A percentile compares a stretch with the other conserved stretches of the same genome.
Conservation (phyloP, 2,888 invertebrate species). For the Parnassius glacialis region DNA sequence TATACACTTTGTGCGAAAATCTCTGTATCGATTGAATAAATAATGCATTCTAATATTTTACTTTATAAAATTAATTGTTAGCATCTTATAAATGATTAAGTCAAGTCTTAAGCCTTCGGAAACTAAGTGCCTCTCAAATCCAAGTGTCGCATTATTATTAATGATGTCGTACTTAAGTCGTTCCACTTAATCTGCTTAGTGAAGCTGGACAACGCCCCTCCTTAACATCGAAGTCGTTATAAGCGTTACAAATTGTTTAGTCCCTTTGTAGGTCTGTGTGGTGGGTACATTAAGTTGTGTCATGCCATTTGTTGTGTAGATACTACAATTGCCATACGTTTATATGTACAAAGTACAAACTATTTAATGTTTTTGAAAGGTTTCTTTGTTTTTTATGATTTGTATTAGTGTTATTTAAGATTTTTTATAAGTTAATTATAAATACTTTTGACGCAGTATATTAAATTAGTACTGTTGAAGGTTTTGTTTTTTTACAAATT, state of each 20-base stretch:
- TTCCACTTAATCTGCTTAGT: conserved; percentile 55
- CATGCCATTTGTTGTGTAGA: no score
- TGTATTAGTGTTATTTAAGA: no score
- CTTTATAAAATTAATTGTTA: conserved; percentile 39
- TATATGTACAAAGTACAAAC: no score
- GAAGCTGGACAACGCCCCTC: conserved; percentile 45
- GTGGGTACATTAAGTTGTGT: no score
- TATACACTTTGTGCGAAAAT: conserved; percentile 13
- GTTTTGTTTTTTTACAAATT: no score
- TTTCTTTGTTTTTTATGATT: no score
- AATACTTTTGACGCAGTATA: no score
- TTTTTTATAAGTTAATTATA: no score
- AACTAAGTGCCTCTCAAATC: conserved; percentile 39
- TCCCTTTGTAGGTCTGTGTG: conserved; percentile 11
- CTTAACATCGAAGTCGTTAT: conserved; percentile 37
- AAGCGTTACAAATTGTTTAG: conserved; percentile 41
- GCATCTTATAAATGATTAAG: conserved; percentile 55
- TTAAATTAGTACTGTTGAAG: no score
- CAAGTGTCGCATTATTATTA: conserved; percentile 48
- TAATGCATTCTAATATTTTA: conserved; percentile 16
- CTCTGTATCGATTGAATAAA: conserved; percentile 23
- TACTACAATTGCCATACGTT: no score
- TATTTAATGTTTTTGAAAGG: no score
- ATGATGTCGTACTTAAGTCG: conserved; percentile 53
- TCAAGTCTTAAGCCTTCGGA: conserved; percentile 37